Base-by-base conservation (phyloP, 2,113 vertebrate species). In the Amphilophus citrinellus region DNA sequence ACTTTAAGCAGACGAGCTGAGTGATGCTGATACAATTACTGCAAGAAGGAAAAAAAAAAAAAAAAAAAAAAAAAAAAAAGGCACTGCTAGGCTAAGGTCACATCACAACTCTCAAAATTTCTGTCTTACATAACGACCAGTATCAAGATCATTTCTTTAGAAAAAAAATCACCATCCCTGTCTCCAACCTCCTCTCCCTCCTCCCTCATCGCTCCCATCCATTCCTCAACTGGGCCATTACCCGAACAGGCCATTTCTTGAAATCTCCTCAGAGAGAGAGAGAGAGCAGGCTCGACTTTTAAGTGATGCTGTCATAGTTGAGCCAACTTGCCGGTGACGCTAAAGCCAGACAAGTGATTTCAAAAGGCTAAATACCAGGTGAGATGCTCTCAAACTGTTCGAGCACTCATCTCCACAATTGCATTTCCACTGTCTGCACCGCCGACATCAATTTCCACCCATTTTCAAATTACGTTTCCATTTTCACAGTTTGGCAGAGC, bases 181-280 rank as follows among this genome's bases (percentile, higher is more conserved):
- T 77, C 79, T 83, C 17, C 60, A 63, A 75, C 35, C 35, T 66
- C 79, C 15, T 75, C 61, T 65, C 30, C 20, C 61, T 42, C 75
- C 59, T 50, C 77, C 35, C 63, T 18, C 56, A 61, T 82, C 24
- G 13, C 77, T 47, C 80, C 66, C 4, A 63, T 78, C 81, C 84
- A 87, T 92, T 76, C 78, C 66, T 88, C 86, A 87, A 68, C 85
- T 68, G 85, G 85, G 47, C 84, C 91, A 87, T 92, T 87, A 93
- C 83, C 86, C 76, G 27, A 83, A 84, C 86, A 93, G 85, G 84
- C 87, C 88, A 86, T 91, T 88, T 88, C 73, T 61, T 66, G 68
- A 77, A 84, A 83, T 84, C 93, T 85, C 84, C 79, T 61, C 24
- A 24, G 24, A 24, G 24, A 24, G 24, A 24, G 22, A 22, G 85